These are phyloP conservation scores for Bombus impatiens DNA, from an alignment of 1,140 invertebrate genomes.

Conservation along the genomic window DNA sequence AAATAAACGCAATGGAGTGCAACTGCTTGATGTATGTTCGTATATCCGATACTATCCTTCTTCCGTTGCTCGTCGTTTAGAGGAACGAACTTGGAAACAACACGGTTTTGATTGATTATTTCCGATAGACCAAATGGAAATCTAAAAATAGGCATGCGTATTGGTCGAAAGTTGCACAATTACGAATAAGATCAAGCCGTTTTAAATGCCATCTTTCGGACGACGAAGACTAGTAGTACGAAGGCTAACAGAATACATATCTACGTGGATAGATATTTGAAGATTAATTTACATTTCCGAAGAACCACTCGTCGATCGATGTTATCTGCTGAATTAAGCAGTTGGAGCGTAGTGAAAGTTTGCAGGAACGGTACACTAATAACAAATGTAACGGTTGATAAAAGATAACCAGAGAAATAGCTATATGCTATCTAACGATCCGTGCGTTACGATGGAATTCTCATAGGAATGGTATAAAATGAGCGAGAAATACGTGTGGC, in stretches of 20 bases:
- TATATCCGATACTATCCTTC: too few species aligned
- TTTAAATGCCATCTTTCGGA: too few species aligned
- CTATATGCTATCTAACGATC: not conserved
- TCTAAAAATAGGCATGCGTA: not conserved
- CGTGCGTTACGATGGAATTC: not conserved
- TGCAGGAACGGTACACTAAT: not conserved
- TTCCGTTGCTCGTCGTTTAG: too few species aligned
- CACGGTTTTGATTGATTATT: too few species aligned
- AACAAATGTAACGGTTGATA: not conserved
- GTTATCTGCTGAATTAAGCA: conserved; percentile 1
- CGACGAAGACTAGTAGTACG: not conserved
- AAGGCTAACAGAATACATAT: too few species aligned
- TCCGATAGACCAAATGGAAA: too few species aligned
- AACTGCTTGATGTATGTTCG: too few species aligned
- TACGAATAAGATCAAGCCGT: not conserved
- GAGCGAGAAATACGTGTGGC: not conserved
- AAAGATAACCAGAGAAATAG: not conserved
- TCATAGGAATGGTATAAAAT: not conserved
- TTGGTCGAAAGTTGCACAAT: not conserved
- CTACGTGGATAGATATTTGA: too few species aligned
- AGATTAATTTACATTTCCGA: not conserved
- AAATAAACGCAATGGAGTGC: too few species aligned
- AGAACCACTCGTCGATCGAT: not conserved
- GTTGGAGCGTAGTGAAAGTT: conserved; percentile 15
- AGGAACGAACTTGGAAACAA: too few species aligned